These are phyloP conservation scores for Polietes domitor DNA, from an alignment of 2,888 invertebrate genomes.

Conservation along the genomic window DNA sequence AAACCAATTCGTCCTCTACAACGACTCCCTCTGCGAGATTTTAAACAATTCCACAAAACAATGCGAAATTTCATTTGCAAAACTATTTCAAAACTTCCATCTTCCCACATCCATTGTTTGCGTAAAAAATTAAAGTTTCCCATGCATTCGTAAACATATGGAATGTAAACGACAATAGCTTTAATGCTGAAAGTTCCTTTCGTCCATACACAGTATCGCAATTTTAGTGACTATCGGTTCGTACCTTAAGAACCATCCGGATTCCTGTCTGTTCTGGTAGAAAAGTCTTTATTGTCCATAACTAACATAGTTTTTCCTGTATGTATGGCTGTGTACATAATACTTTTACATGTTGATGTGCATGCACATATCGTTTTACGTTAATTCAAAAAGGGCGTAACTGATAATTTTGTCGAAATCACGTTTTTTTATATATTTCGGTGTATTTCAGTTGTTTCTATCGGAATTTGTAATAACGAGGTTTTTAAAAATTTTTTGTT, in stretches of 20 bases:
- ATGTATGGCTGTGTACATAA: not conserved
- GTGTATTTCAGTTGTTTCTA: not conserved
- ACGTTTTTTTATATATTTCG: too few species aligned
- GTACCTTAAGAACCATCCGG: not conserved
- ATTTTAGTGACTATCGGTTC: not conserved
- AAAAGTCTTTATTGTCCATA: slow-evolving; percentile 9
- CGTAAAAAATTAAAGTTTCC: slow-evolving; percentile 1
- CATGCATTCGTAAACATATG: not conserved
- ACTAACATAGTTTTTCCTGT: not conserved
- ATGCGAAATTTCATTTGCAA: too few species aligned
- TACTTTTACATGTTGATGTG: not conserved
- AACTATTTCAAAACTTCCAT: too few species aligned
- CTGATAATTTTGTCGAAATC: too few species aligned
- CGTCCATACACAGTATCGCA: not conserved
- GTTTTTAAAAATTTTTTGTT: too few species aligned
- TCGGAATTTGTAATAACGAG: not conserved
- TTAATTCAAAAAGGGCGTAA: too few species aligned
- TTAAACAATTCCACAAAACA: too few species aligned
- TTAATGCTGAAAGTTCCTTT: not conserved
- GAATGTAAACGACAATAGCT: not conserved
- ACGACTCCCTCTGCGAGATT: too few species aligned
- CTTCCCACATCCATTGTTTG: not conserved
- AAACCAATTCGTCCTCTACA: too few species aligned
- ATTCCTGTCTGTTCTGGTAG: not conserved
- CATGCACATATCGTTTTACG: too few species aligned